A percentile compares a stretch with the other conserved stretches of the same genome.
Conservation (phyloP, 2,797 vertebrate species). For the Pseudochirops cupreus region DNA sequence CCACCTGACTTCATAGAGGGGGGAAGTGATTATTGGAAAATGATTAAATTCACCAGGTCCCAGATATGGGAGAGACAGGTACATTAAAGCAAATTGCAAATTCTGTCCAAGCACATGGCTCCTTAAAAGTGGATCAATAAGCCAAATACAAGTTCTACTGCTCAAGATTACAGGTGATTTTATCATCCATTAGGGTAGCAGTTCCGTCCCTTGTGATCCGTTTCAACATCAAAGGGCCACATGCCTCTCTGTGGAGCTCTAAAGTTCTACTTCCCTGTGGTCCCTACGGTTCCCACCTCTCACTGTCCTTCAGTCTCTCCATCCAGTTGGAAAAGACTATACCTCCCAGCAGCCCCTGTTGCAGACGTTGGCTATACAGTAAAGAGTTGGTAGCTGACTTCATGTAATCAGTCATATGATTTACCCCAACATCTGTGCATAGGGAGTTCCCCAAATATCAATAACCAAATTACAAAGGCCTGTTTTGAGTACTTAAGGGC, state of each 20-base stretch:
- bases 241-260: neutral
- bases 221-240: neutral
- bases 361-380: neutral
- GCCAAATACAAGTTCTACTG: neutral
- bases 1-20: neutral
- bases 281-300: neutral
- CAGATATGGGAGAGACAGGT: neutral
- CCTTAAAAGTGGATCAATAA: neutral
- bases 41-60: neutral
- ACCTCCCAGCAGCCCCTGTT: neutral
- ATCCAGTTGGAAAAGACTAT: neutral
- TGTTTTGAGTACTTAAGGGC: neutral
- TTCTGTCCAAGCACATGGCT: neutral
- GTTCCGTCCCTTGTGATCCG: neutral
- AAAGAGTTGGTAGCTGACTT: neutral
- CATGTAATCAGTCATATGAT: neutral
- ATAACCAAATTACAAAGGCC: conserved; percentile 2
- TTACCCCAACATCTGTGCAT: neutral
- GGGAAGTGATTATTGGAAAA: neutral
- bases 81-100: neutral
- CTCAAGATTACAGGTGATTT: neutral
- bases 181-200: neutral
- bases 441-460: neutral
- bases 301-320: neutral
- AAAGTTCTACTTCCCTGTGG: neutral